Percentiles rank a stretch among this genome's conserved stretches.
Conservation (phyloP, 2,888 invertebrate genomes). For the Drosophila borealis region DNA sequence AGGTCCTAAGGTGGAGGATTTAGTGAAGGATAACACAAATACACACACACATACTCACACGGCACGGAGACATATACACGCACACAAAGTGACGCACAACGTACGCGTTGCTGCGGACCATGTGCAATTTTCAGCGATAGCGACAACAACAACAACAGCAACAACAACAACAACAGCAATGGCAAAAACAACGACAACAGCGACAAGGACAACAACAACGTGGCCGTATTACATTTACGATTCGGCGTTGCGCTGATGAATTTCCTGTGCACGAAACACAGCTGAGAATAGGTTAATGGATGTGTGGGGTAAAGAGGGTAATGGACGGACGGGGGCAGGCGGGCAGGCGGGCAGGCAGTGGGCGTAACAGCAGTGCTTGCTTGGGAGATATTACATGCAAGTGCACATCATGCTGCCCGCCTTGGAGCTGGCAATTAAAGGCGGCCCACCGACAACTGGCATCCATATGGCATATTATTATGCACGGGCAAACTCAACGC, state of each 20-base stretch:
- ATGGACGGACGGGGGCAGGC: not conserved
- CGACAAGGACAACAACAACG: slow-evolving; percentile 6
- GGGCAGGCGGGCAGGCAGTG: not conserved
- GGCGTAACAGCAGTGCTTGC: not conserved
- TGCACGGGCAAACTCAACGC: not conserved
- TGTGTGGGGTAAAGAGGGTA: not conserved
- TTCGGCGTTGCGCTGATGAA: slow-evolving; percentile 56
- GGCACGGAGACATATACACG: slow-evolving; percentile 1
- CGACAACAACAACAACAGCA: slow-evolving; percentile 11
- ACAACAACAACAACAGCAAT: slow-evolving; percentile 2
- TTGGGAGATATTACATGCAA: not conserved
- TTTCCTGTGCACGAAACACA: slow-evolving; percentile 49
- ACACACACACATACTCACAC: slow-evolving; percentile 31
- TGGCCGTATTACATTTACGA: slow-evolving; percentile 25
- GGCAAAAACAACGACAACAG: slow-evolving; percentile 12
- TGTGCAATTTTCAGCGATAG: slow-evolving; percentile 46
- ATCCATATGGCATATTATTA: not conserved
- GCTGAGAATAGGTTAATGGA: slow-evolving; percentile 50
- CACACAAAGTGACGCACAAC: slow-evolving; percentile 22
- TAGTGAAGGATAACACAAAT: slow-evolving; percentile 74
- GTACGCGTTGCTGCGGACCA: slow-evolving; percentile 36
- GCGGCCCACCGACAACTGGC: not conserved
- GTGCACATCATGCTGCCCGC: not conserved
- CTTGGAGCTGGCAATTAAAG: slow-evolving; percentile 1
- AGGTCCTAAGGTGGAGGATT: slow-evolving; percentile 73